Evolutionary conservation across 2,797 vertebrate genomes (phyloP).

Genomic region (Chloroceryle amazona): DNA sequence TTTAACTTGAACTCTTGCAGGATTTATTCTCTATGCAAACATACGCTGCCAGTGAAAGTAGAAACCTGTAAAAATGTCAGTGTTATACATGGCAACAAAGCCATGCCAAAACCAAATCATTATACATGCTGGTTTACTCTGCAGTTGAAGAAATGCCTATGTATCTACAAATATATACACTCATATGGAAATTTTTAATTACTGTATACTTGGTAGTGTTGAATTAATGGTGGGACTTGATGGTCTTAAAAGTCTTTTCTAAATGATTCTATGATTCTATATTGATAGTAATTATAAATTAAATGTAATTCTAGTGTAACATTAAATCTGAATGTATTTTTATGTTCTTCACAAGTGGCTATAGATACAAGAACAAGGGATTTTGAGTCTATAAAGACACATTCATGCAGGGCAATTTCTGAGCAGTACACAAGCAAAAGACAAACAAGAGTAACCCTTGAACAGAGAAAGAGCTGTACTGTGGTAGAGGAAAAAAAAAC

Average conservation of each 20-base stretch:
- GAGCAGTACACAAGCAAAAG: neutral
- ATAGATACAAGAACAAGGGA: neutral
- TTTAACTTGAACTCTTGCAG: neutral
- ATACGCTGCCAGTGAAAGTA: neutral
- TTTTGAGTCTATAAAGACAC: neutral
- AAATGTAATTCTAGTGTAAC: neutral
- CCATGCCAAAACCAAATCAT: neutral
- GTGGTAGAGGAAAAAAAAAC: neutral
- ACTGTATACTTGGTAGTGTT: neutral
- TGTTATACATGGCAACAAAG: too few relatives aligned
- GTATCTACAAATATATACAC: fast-evolving
- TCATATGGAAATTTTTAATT: neutral
- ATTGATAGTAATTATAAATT: neutral
- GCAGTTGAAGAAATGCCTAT: neutral
- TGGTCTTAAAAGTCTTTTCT: neutral
- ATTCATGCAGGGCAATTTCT: neutral
- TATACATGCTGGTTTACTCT: neutral
- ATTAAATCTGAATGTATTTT: neutral
- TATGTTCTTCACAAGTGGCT: neutral
- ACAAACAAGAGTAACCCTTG: neutral
- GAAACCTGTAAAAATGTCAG: neutral
- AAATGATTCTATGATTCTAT: neutral
- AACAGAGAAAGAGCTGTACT: neutral
- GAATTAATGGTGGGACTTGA: neutral
- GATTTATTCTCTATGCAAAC: neutral